Evolutionary conservation across 1,140 invertebrate species (phyloP).

Genomic region (Orius laevigatus): DNA sequence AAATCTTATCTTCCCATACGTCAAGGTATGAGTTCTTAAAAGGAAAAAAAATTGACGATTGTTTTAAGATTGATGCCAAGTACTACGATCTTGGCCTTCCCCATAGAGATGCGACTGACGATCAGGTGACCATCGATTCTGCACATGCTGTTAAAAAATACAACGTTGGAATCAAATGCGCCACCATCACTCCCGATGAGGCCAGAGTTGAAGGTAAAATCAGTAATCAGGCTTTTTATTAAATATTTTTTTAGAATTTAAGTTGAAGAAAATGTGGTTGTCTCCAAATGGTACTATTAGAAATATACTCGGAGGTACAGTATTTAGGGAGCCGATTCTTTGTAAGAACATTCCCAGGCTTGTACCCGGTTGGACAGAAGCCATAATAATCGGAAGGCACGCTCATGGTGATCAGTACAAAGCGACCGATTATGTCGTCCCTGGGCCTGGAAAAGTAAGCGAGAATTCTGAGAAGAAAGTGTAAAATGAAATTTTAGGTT

Average conservation of each 20-base stretch:
- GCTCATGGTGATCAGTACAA: conserved; percentile 86
- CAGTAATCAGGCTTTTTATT: background rate
- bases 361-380: conserved; percentile 70
- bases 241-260: conserved; percentile 52
- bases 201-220: conserved; percentile 59
- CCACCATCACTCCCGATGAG: conserved; percentile 83
- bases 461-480: background rate
- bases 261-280: conserved; percentile 85
- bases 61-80: conserved; percentile 48
- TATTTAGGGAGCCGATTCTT: conserved; percentile 79
- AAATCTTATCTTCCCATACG: conserved; percentile 69
- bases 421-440: conserved; percentile 63
- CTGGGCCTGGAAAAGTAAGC: conserved; percentile 46
- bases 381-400: conserved; percentile 72
- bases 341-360: conserved; percentile 76
- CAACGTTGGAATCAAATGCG: conserved; percentile 85
- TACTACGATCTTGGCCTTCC: conserved; percentile 75
- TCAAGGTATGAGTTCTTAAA: conserved; percentile 40
- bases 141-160: conserved; percentile 75
- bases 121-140: conserved; percentile 75
- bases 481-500: conserved; percentile 29
- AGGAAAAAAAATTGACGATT: background rate
- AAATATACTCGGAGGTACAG: conserved; percentile 79
- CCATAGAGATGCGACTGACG: conserved; percentile 68
- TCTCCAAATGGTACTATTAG: conserved; percentile 82